Percentiles rank a stretch among this genome's conserved stretches.
Evolutionary conservation across 2,888 invertebrate genomes (phyloP).

Genomic region (Chrysina gloriosa): DNA sequence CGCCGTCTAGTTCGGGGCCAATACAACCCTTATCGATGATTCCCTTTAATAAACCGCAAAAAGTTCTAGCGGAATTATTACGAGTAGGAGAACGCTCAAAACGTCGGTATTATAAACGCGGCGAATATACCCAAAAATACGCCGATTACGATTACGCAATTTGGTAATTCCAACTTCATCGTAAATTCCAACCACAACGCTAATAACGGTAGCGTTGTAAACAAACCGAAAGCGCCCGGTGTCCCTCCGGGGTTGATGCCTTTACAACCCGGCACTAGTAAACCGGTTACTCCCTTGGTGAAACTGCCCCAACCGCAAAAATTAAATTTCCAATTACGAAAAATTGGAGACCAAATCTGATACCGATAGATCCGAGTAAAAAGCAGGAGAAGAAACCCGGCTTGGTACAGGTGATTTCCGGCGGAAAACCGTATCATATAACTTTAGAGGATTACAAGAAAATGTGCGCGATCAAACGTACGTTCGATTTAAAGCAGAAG

Average conservation of each 20-base stretch:
- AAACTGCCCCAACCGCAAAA: conserved; percentile 61
- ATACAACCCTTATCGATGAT: conserved; percentile 60
- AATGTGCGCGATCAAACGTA: conserved; percentile 78
- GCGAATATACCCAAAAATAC: conserved; percentile 61
- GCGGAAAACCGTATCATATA: conserved; percentile 83
- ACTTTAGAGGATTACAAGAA: conserved; percentile 84
- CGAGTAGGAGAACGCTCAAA: conserved; percentile 50
- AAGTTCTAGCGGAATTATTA: conserved; percentile 55
- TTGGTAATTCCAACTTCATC: conserved; percentile 40
- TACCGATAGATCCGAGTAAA: conserved; percentile 70
- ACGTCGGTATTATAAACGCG: conserved; percentile 52
- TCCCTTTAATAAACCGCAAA: conserved; percentile 58
- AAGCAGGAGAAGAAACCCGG: conserved; percentile 65
- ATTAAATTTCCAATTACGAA: conserved; percentile 69
- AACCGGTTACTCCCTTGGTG: conserved; percentile 55
- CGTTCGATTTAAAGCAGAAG: conserved; percentile 65
- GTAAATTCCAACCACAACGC: conserved; percentile 27
- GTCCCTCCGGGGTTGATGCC: conserved; percentile 62
- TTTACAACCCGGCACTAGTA: conserved; percentile 58
- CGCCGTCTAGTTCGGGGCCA: conserved; percentile 59
- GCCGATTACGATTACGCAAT: conserved; percentile 60
- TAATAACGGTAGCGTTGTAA: neutral
- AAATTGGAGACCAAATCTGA: conserved; percentile 78
- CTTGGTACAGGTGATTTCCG: conserved; percentile 79
- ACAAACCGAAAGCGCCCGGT: conserved; percentile 46